phyloP scores from a whole-genome alignment of 2,888 invertebrate species.

The Ormyrus thymus region DNA sequence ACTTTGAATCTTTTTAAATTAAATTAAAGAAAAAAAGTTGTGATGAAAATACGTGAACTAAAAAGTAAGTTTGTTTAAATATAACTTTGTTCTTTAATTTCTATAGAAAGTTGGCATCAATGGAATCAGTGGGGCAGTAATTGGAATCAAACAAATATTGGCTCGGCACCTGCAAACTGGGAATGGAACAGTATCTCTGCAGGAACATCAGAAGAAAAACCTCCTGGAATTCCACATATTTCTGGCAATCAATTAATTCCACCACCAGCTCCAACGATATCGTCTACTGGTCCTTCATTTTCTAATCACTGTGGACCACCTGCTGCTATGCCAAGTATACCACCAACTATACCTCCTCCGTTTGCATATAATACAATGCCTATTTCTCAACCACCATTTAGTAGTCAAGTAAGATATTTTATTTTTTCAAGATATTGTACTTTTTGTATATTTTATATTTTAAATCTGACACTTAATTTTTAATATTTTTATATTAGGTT shows the following conservation, averaged over 20 bases:
- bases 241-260: constrained; percentile 62
- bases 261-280: constrained; percentile 70
- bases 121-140: constrained; percentile 71
- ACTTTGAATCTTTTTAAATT: background rate
- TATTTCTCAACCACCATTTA: constrained; percentile 62
- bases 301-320: constrained; percentile 61
- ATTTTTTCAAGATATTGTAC: constrained; percentile 14
- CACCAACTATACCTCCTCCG: constrained; percentile 63
- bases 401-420: constrained; percentile 66
- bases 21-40: background rate
- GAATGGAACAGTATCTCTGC: constrained; percentile 72
- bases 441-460: background rate
- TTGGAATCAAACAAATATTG: constrained; percentile 70
- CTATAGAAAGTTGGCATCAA: constrained; percentile 67
- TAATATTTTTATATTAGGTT: constrained; percentile 59
- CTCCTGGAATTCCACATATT: constrained; percentile 67
- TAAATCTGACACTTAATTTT: constrained; percentile 2
- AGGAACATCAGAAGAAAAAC: constrained; percentile 68
- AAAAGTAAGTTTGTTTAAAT: background rate
- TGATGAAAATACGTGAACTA: background rate
- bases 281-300: constrained; percentile 58
- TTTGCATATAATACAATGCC: constrained; percentile 68
- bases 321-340: constrained; percentile 64
- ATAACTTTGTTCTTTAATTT: background rate
- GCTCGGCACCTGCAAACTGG: constrained; percentile 68